Evolutionary conservation across 2,113 vertebrate species (phyloP).

Genomic region (Porphyrio hochstetteri): DNA sequence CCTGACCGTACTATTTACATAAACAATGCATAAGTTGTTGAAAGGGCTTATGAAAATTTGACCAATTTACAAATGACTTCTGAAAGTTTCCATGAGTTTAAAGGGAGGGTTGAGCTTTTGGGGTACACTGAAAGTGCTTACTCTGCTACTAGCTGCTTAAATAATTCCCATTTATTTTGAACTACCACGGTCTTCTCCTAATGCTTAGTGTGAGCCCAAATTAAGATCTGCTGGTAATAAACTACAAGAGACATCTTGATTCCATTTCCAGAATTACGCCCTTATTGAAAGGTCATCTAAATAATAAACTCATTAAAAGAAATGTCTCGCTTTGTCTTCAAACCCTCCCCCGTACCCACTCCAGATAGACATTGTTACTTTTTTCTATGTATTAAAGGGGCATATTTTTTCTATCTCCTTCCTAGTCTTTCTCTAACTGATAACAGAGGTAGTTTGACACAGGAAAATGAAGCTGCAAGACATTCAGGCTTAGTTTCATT

Average conservation of each 20-base stretch:
- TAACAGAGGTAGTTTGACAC: background rate
- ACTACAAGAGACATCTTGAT: background rate
- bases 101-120: background rate
- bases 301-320: conserved; percentile 2
- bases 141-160: background rate
- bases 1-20: background rate
- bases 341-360: background rate
- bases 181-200: background rate
- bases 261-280: background rate
- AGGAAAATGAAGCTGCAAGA: background rate
- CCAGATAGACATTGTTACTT: background rate
- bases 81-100: background rate
- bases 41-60: background rate
- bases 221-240: background rate
- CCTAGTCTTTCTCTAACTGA: background rate
- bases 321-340: background rate
- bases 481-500: background rate
- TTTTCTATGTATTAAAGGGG: background rate
- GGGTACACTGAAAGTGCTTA: background rate
- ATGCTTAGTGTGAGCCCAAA: background rate
- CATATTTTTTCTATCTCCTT: background rate
- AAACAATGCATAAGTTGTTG: background rate
- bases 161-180: background rate
- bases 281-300: conserved; percentile 8
- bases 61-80: background rate